A percentile compares a stretch with the other conserved stretches of the same genome.
Evolutionary conservation across 1,140 invertebrate species (phyloP).

Genomic region (Nasonia giraulti): DNA sequence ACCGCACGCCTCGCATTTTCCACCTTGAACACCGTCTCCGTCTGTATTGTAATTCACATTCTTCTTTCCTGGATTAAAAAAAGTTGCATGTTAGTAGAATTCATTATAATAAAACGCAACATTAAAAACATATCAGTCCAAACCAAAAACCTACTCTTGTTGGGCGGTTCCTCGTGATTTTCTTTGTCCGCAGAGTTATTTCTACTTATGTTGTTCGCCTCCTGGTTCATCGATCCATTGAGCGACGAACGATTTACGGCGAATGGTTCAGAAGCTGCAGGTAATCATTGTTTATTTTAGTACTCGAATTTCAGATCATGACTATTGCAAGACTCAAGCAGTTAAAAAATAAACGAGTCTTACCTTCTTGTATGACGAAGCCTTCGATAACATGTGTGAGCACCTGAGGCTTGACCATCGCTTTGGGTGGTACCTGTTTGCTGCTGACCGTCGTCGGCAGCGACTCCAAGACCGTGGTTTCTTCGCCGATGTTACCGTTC

Average conservation of each 20-base stretch:
- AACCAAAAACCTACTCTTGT: conserved; percentile 43
- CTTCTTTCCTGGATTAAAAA: conserved; percentile 65
- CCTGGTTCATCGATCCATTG: conserved; percentile 72
- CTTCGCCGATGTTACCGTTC: conserved; percentile 65
- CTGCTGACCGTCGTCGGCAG: conserved; percentile 66
- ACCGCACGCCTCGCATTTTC: conserved; percentile 87
- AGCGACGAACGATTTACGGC: conserved; percentile 83
- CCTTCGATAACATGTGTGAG: conserved; percentile 97
- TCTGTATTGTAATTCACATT: conserved; percentile 70
- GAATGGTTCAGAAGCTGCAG: conserved; percentile 86
- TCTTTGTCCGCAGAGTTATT: conserved; percentile 73
- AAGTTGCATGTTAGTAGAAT: not conserved
- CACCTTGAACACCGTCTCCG: conserved; percentile 73
- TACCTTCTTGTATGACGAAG: conserved; percentile 95
- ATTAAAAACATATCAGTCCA: not conserved
- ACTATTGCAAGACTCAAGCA: not conserved
- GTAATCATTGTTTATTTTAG: conserved; percentile 36
- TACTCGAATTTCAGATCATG: not conserved
- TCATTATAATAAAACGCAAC: not conserved
- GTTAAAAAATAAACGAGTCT: not conserved
- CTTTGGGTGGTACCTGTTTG: conserved; percentile 87
- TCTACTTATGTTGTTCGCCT: conserved; percentile 70
- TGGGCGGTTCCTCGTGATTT: conserved; percentile 82
- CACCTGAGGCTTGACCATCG: conserved; percentile 96
- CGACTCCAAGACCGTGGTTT: conserved; percentile 57